These are phyloP conservation scores for Brachypteracias leptosomus DNA, from an alignment of 2,113 vertebrate species.

Conservation along the genomic window DNA sequence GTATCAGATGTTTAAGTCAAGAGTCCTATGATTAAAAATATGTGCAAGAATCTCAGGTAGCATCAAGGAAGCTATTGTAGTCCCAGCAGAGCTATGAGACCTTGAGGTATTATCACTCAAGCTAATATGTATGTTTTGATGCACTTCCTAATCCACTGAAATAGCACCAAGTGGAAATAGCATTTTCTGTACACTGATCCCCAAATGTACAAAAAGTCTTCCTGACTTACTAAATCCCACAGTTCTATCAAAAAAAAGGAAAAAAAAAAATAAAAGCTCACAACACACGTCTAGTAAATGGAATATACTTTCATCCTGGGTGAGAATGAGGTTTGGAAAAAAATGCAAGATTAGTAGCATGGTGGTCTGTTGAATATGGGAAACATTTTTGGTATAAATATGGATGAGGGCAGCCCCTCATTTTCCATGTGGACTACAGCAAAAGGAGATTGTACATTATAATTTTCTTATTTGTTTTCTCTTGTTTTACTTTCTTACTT, in stretches of 20 bases:
- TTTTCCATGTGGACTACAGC: background rate
- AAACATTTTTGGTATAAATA: background rate
- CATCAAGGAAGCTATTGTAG: background rate
- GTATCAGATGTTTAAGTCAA: background rate
- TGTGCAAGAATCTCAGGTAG: background rate
- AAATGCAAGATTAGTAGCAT: background rate
- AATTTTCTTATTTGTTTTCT: background rate
- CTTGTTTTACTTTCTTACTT: background rate
- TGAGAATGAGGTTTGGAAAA: background rate
- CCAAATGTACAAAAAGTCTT: background rate
- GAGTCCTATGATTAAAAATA: background rate
- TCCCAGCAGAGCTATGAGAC: background rate
- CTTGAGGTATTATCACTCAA: background rate
- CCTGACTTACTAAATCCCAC: slow-evolving; percentile 5
- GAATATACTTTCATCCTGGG: background rate
- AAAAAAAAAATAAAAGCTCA: background rate
- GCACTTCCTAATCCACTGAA: slow-evolving; percentile 36
- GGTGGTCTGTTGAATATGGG: background rate
- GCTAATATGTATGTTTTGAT: background rate
- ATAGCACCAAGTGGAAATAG: slow-evolving; percentile 27
- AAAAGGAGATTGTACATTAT: background rate
- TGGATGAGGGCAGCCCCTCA: background rate
- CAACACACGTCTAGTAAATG: background rate
- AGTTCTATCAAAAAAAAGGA: background rate
- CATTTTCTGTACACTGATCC: slow-evolving; percentile 20